Conservation (phyloP, 2,797 vertebrate species). For the Xiphophorus birchmanni region DNA sequence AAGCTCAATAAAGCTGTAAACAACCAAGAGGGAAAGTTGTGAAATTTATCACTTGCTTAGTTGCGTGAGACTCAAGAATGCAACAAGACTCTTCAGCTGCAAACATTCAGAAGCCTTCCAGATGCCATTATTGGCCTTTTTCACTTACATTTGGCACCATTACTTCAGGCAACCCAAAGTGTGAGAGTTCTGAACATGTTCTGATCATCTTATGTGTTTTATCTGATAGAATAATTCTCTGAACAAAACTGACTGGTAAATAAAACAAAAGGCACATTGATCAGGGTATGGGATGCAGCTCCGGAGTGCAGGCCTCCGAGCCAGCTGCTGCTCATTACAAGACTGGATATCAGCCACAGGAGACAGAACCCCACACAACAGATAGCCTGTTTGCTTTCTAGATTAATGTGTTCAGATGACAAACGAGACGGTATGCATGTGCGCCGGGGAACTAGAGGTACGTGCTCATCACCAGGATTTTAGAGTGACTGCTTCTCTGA, state of each 20-base stretch:
- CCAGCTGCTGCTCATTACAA: constrained; percentile 79
- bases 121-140: constrained; percentile 43
- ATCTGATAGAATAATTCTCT: constrained; percentile 31
- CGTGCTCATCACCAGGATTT: constrained; percentile 22
- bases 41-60: constrained; percentile 34
- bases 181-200: constrained; percentile 28
- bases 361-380: constrained; percentile 67
- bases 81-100: constrained; percentile 13
- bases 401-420: constrained; percentile 75
- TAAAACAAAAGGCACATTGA: constrained; percentile 78
- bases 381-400: constrained; percentile 71
- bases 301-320: constrained; percentile 66
- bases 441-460: constrained; percentile 26
- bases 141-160: constrained; percentile 31
- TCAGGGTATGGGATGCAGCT: constrained; percentile 69
- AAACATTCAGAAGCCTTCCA: constrained; percentile 4
- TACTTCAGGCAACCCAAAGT: constrained; percentile 38
- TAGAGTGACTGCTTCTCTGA: constrained; percentile 36
- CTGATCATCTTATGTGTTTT: not conserved
- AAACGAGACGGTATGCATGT: constrained; percentile 51
- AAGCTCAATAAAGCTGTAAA: constrained; percentile 47
- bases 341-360: constrained; percentile 70
- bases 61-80: constrained; percentile 41
- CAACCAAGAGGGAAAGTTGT: constrained; percentile 50
- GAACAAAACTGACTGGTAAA: constrained; percentile 72